Evolutionary conservation across 1,140 invertebrate species (phyloP).

Genomic region (Dryas iulia): DNA sequence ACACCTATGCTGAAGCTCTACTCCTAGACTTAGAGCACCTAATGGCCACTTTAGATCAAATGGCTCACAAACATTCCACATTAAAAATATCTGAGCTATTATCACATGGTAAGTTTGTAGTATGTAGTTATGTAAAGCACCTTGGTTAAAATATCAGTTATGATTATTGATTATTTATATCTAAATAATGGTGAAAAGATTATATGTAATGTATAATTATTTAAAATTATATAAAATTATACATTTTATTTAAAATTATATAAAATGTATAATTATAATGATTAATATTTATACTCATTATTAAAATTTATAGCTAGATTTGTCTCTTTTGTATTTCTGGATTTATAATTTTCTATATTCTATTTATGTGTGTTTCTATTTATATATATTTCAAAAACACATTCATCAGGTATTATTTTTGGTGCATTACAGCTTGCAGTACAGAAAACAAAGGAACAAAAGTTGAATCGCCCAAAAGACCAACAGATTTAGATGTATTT

Average conservation of each 20-base stretch:
- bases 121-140: slow-evolving; percentile 15
- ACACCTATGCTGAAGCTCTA: slow-evolving; percentile 83
- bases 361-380: too few relatives aligned
- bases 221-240: too few relatives aligned
- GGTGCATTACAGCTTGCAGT: slow-evolving; percentile 62
- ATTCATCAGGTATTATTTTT: neutral
- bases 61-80: slow-evolving; percentile 78
- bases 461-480: slow-evolving; percentile 32
- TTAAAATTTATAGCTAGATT: too few relatives aligned
- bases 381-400: neutral
- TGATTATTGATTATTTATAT: neutral
- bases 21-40: slow-evolving; percentile 84
- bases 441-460: slow-evolving; percentile 51
- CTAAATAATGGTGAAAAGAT: neutral
- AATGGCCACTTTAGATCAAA: slow-evolving; percentile 80
- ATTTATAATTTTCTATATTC: too few relatives aligned
- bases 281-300: too few relatives aligned
- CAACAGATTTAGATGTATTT: slow-evolving; percentile 58
- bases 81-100: slow-evolving; percentile 79
- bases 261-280: too few relatives aligned
- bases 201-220: too few relatives aligned
- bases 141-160: neutral
- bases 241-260: too few relatives aligned
- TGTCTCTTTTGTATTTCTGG: neutral
- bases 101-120: slow-evolving; percentile 74